Evolutionary conservation across 2,797 vertebrate genomes (phyloP).

Genomic region (Eidolon dupreanum): DNA sequence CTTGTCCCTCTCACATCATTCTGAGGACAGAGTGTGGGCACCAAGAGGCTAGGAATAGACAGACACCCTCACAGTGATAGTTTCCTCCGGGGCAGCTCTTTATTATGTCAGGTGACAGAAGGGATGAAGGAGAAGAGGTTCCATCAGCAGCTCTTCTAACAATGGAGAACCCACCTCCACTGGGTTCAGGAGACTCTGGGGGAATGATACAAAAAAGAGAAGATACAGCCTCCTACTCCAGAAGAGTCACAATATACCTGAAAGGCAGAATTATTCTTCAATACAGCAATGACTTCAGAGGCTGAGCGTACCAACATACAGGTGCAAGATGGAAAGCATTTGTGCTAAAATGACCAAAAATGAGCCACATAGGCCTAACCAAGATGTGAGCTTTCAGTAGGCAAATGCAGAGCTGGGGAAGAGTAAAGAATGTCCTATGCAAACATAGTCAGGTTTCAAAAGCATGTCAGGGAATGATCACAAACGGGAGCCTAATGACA

Average conservation of each 20-base stretch:
- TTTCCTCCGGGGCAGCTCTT: neutral
- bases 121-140: neutral
- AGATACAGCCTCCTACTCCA: neutral
- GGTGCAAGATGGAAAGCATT: neutral
- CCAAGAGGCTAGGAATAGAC: neutral
- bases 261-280: neutral
- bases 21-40: neutral
- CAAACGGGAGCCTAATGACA: accelerated
- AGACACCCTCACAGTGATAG: neutral
- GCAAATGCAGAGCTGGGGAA: neutral
- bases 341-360: neutral
- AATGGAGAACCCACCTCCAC: no score
- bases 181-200: neutral
- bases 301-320: neutral
- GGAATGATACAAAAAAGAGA: neutral
- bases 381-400: neutral
- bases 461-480: neutral
- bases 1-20: neutral
- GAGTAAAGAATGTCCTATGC: neutral
- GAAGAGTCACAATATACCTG: neutral
- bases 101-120: neutral
- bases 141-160: neutral
- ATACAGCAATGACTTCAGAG: neutral
- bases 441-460: neutral
- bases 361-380: neutral